Evolutionary conservation across 2,113 vertebrate genomes (phyloP).

Genomic region (Macquaria australasica): DNA sequence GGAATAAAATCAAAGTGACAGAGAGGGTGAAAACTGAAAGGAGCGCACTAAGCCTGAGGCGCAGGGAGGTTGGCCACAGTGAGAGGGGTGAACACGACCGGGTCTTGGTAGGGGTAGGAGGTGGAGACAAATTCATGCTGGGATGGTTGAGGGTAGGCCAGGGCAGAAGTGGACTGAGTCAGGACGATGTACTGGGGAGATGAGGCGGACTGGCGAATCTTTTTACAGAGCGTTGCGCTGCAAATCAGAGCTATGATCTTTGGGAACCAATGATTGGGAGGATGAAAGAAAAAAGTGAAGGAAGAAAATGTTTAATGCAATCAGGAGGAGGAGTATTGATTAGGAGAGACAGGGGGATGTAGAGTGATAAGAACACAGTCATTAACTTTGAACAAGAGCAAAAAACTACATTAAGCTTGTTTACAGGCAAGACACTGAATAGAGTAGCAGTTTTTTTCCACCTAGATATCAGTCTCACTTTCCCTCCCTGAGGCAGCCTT

Average conservation of each 20-base stretch:
- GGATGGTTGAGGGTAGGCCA: constrained; percentile 5
- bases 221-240: constrained; percentile 49
- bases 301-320: not conserved
- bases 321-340: not conserved
- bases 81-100: constrained; percentile 62
- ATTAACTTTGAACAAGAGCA: not conserved
- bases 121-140: constrained; percentile 12
- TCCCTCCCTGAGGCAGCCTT: not conserved
- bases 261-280: not conserved
- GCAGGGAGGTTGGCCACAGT: constrained; percentile 51
- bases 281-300: not conserved
- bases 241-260: constrained; percentile 72
- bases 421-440: not conserved
- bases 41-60: constrained; percentile 21
- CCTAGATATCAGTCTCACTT: not conserved
- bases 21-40: not conserved
- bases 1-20: not conserved
- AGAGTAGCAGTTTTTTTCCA: not conserved
- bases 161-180: constrained; percentile 8
- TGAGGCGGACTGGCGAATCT: constrained; percentile 22
- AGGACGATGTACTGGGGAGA: constrained; percentile 69
- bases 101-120: constrained; percentile 33
- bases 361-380: constrained; percentile 18
- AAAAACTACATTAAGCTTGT: not conserved
- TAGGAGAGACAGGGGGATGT: constrained; percentile 1